Conservation (phyloP, 2,113 vertebrate genomes). For the Abramis brama region DNA sequence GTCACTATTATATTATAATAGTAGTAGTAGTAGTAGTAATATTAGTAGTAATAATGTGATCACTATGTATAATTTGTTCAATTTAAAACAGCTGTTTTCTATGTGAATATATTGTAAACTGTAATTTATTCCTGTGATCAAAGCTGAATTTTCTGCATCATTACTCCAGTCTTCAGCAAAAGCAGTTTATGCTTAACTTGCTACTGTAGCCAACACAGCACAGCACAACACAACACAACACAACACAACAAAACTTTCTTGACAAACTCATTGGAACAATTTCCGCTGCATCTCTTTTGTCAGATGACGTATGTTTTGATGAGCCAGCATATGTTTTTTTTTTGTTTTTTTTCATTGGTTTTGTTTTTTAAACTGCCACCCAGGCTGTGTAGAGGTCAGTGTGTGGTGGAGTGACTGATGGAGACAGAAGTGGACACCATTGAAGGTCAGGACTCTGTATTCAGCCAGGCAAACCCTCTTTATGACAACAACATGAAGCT, state of each 20-base stretch:
- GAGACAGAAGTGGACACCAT: conserved; percentile 38
- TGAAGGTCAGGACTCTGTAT: conserved; percentile 6
- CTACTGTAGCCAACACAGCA: background rate
- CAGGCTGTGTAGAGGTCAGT: background rate
- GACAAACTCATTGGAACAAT: conserved; percentile 1
- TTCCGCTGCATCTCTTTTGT: background rate
- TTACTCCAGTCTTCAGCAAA: too few relatives aligned
- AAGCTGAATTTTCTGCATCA: too few relatives aligned
- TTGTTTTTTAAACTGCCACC: background rate
- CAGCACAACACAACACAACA: too few relatives aligned
- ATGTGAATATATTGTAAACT: too few relatives aligned
- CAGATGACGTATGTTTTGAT: conserved; percentile 41
- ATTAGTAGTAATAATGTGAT: too few relatives aligned
- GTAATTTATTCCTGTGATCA: too few relatives aligned
- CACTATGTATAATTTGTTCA: too few relatives aligned
- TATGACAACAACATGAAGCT: conserved; percentile 42
- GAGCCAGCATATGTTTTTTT: conserved; percentile 6
- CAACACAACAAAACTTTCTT: conserved; percentile 20
- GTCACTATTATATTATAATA: too few relatives aligned
- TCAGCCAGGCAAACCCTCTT: conserved; percentile 37
- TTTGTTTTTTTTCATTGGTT: background rate
- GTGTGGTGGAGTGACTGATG: conserved; percentile 17
- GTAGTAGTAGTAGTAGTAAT: too few relatives aligned
- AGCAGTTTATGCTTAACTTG: background rate
- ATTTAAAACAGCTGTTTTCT: too few relatives aligned